These are phyloP conservation scores for Ernsta delagoae DNA, from an alignment of 2,888 invertebrate genomes.

Conservation along the genomic window DNA sequence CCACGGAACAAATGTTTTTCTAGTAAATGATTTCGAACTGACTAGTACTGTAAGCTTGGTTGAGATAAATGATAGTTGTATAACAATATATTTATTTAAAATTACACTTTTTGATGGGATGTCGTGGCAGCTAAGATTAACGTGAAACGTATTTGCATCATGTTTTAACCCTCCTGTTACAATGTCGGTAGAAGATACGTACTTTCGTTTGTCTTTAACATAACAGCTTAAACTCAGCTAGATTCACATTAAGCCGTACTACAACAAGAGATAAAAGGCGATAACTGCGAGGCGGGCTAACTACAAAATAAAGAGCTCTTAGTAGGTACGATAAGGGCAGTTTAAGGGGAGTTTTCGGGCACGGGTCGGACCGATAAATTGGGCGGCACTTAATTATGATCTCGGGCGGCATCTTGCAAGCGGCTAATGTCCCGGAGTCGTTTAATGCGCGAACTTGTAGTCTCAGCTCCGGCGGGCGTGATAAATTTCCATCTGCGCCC, in stretches of 20 bases:
- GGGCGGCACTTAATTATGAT: slow-evolving; percentile 85
- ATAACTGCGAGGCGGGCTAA: slow-evolving; percentile 74
- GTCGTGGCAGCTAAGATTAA: no score
- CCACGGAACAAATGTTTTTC: slow-evolving; percentile 33
- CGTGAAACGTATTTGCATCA: no score
- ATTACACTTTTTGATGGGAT: no score
- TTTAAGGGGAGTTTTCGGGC: slow-evolving; percentile 80
- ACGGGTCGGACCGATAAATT: slow-evolving; percentile 84
- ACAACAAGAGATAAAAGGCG: slow-evolving; percentile 68
- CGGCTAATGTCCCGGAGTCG: slow-evolving; percentile 83
- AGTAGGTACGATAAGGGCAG: slow-evolving; percentile 82
- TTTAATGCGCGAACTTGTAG: slow-evolving; percentile 84
- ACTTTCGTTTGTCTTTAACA: slow-evolving; percentile 23
- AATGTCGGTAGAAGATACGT: neutral
- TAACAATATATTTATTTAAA: neutral
- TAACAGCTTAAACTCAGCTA: slow-evolving; percentile 2
- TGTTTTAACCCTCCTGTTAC: neutral
- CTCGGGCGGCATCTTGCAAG: slow-evolving; percentile 84
- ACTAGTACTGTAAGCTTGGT: no score
- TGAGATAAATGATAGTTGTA: neutral
- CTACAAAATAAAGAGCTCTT: slow-evolving; percentile 83
- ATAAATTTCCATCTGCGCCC: slow-evolving; percentile 81
- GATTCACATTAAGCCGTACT: slow-evolving; percentile 30
- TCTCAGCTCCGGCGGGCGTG: slow-evolving; percentile 78
- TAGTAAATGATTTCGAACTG: slow-evolving; percentile 29